A percentile compares a stretch with the other conserved stretches of the same genome.
These are phyloP conservation scores for Neolamprologus falcicula DNA, from an alignment of 2,113 vertebrate species.

Conservation along the genomic window DNA sequence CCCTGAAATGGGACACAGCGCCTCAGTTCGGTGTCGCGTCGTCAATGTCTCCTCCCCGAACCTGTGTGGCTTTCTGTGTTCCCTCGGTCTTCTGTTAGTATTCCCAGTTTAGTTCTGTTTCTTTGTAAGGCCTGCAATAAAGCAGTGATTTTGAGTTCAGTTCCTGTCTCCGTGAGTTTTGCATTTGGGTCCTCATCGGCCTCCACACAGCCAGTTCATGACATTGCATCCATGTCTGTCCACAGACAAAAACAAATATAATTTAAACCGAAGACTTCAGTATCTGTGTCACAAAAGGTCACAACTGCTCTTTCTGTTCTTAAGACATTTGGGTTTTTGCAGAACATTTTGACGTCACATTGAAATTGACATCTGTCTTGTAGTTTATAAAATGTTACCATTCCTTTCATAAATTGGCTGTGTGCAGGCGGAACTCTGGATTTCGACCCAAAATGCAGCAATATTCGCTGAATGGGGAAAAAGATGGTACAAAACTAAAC, in stretches of 20 bases:
- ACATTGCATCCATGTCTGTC: background rate
- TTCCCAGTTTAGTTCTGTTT: no score
- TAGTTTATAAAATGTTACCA: fast-evolving
- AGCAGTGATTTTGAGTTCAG: no score
- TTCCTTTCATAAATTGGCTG: background rate
- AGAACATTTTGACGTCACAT: background rate
- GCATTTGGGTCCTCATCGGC: no score
- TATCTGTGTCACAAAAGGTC: fast-evolving
- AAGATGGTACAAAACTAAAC: background rate
- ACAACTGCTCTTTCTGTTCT: background rate
- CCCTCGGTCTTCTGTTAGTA: no score
- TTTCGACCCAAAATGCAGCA: background rate
- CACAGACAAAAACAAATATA: background rate
- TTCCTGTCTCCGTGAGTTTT: no score
- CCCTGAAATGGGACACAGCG: no score
- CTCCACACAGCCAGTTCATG: no score
- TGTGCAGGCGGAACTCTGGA: fast-evolving
- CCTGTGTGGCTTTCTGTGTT: background rate
- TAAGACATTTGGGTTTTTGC: background rate
- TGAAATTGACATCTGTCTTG: fast-evolving
- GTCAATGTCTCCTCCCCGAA: no score
- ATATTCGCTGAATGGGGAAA: fast-evolving
- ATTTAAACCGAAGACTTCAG: fast-evolving
- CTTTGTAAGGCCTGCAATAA: no score
- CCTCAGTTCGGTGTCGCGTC: no score